Base-by-base conservation (phyloP, 1,140 invertebrate genomes). In the Paralvinella palmiformis region DNA sequence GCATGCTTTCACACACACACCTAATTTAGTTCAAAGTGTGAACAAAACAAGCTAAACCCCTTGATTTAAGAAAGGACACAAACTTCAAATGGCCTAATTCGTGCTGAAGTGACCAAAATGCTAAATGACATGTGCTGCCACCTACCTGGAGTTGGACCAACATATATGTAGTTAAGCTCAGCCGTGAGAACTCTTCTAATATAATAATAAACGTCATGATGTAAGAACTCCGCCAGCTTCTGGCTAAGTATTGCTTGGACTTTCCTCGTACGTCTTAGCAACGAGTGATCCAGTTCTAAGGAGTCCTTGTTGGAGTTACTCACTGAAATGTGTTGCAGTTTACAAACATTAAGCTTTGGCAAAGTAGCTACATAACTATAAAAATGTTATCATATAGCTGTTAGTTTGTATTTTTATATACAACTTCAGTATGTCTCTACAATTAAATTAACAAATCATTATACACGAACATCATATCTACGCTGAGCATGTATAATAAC, bases 131-230 rank as follows among this genome's bases (percentile, higher is more conserved):
- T n/a, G n/a, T n/a, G n/a, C n/a, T n/a, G 45, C 20, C 17, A 29
- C 27, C 37, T n/a, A 45, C 32, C 59, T 31, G 17, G 31, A 20
- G 66, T 36, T 66, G 74, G 73, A 62, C 84, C 84, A 71, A 85
- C 65, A 73, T 92, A 91, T 3, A 93, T 74, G 13, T 84, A 81
- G 74, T 94, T 94, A 15, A 91, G 79, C 82, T 96, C 92, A 2
- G 91, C 94, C 0, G 91, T 85, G 61, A 96, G 75, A 17, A 97
- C 79, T 48, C 94, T 83, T 70, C 89, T 89, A 1, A 95, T 82
- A 3, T 90, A 88, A 75, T 95, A 96, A n/a, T 85, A 83, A 2
- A 92, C 83, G 73, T 88, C 86, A 27, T 85, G 85, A 35, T 86
- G 85, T 82, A 94, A 89, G 71, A 90, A 94, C 57, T 86, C 83